A percentile compares a stretch with the other conserved stretches of the same genome.
phyloP scores from a whole-genome alignment of 2,888 invertebrate genomes.

The Drosophila kanekoi region DNA sequence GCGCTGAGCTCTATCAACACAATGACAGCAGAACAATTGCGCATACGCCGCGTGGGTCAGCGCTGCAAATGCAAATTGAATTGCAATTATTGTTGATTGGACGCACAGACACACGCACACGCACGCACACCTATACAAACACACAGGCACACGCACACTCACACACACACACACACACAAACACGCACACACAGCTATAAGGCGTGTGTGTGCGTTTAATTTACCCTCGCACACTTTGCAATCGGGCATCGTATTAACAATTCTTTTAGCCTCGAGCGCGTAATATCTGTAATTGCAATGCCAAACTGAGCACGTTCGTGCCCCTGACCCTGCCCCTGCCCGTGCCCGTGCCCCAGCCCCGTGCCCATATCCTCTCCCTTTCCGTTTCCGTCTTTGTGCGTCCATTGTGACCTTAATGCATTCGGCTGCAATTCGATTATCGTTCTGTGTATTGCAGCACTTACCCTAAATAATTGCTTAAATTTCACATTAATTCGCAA shows the following conservation, averaged over 20 bases:
- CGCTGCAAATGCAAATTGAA: conserved; percentile 56
- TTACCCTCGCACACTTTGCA: conserved; percentile 34
- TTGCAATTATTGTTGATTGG: conserved; percentile 62
- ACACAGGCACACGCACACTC: not conserved
- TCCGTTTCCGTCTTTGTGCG: not conserved
- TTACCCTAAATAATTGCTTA: conserved; percentile 22
- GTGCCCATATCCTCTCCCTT: not conserved
- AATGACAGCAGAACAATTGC: conserved; percentile 30
- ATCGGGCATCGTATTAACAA: conserved; percentile 26
- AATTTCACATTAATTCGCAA: conserved; percentile 21
- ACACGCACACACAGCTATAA: no score
- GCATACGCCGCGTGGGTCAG: conserved; percentile 47
- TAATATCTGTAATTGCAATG: conserved; percentile 52
- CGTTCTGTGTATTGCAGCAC: conserved; percentile 35
- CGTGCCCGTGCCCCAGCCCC: not conserved
- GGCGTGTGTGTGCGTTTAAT: conserved; percentile 19
- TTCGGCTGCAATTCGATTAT: conserved; percentile 46
- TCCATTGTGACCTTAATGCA: conserved; percentile 43
- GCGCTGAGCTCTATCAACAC: not conserved
- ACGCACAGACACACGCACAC: conserved; percentile 8
- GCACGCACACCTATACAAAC: not conserved
- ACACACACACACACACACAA: not conserved
- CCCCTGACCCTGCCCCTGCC: not conserved
- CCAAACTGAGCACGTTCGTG: conserved; percentile 31
- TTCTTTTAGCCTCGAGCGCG: conserved; percentile 32